phyloP scores from a whole-genome alignment of 2,797 vertebrate species.

The Valencia hispanica region DNA sequence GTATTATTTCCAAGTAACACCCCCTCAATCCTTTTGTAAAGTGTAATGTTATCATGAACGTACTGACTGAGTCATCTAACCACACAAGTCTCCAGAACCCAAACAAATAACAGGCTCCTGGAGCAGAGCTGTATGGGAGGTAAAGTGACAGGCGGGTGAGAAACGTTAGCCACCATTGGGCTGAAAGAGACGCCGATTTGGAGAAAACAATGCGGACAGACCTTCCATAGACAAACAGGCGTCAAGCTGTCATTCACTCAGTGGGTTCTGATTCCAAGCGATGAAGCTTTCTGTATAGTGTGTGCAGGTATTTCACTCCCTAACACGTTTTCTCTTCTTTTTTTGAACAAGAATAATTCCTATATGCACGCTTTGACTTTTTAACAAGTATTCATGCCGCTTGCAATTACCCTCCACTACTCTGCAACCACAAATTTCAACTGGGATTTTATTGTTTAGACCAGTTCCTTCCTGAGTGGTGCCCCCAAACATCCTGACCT shows the following conservation, averaged over 20 bases:
- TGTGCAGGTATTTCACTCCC: background rate
- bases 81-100: constrained; percentile 52
- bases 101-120: constrained; percentile 42
- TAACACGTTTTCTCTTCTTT: no score
- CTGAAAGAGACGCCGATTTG: constrained; percentile 52
- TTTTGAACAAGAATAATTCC: background rate
- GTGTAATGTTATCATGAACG: constrained; percentile 46
- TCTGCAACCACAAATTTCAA: background rate
- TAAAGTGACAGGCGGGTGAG: constrained; percentile 8
- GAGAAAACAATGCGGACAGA: constrained; percentile 65
- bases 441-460: background rate
- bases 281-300: background rate
- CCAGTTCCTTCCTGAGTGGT: no score
- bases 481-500: no score
- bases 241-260: constrained; percentile 62
- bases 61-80: constrained; percentile 44
- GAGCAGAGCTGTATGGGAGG: constrained; percentile 29
- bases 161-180: constrained; percentile 63
- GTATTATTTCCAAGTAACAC: background rate
- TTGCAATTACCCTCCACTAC: background rate
- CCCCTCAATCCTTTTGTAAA: background rate
- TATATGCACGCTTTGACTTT: background rate
- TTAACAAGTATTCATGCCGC: background rate
- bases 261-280: constrained; percentile 12
- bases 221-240: constrained; percentile 69